These are phyloP conservation scores for Caiman crocodilus DNA, from an alignment of 2,797 vertebrate genomes.

Conservation along the genomic window DNA sequence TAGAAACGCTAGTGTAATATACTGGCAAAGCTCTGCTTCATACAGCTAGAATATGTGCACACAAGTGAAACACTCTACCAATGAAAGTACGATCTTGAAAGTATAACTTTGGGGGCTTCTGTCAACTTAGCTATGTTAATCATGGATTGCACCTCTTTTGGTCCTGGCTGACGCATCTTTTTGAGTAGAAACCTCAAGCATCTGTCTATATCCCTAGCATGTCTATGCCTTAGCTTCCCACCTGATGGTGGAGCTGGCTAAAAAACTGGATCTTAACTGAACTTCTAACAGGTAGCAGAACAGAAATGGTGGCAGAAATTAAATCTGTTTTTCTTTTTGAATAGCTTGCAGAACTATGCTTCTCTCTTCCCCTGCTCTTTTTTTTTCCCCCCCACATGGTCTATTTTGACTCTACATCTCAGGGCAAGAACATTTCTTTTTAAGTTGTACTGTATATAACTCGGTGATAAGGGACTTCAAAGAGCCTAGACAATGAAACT, in stretches of 20 bases:
- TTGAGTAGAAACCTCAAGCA: no score
- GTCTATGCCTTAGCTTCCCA: background rate
- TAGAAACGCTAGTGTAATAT: no score
- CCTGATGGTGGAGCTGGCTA: background rate
- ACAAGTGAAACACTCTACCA: accelerated
- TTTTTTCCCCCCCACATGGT: background rate
- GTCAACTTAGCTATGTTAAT: no score
- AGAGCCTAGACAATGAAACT: background rate
- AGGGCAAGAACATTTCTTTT: background rate
- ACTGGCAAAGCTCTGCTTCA: background rate
- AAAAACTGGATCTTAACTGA: background rate
- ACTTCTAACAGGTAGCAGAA: background rate
- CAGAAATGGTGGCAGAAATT: background rate
- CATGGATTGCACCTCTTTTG: no score
- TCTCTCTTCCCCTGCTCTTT: background rate
- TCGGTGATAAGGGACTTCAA: background rate
- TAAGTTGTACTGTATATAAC: no score
- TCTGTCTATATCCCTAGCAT: background rate
- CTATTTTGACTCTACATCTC: background rate
- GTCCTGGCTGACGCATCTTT: no score
- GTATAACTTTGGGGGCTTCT: no score
- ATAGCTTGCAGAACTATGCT: background rate
- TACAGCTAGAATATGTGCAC: accelerated
- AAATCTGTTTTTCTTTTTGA: background rate
- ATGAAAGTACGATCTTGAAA: no score